Percentiles rank a stretch among this genome's conserved stretches.
phyloP scores from a whole-genome alignment of 2,113 vertebrate genomes.

The Pteronura brasiliensis region DNA sequence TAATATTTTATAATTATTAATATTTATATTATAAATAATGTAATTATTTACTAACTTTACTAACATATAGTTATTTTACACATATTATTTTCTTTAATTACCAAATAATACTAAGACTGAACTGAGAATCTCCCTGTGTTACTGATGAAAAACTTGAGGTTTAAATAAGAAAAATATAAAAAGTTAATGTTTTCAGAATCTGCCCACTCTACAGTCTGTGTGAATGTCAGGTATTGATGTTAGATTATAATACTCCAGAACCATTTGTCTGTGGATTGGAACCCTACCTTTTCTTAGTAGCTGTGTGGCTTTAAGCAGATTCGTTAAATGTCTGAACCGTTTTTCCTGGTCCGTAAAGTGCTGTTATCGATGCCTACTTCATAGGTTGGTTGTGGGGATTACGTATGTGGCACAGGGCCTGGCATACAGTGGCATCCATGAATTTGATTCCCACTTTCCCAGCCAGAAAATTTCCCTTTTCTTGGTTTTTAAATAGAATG shows the following conservation, averaged over 20 bases:
- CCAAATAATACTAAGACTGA: neutral
- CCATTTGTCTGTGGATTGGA: neutral
- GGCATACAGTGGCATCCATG: neutral
- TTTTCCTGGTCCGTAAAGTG: neutral
- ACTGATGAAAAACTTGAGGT: neutral
- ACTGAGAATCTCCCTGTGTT: neutral
- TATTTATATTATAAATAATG: too few species aligned
- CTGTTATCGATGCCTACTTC: neutral
- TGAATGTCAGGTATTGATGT: neutral
- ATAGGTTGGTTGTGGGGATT: neutral
- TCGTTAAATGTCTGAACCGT: neutral
- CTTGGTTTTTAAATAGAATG: constrained; percentile 5
- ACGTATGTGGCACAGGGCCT: too few species aligned
- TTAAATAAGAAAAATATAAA: neutral
- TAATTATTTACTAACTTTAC: neutral
- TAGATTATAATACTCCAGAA: neutral
- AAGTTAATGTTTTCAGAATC: neutral
- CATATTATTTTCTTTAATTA: neutral
- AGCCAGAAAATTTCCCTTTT: neutral
- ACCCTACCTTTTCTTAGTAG: neutral
- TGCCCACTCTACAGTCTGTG: neutral
- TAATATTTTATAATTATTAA: too few species aligned
- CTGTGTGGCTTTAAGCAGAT: neutral
- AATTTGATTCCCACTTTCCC: neutral
- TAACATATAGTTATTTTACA: neutral